Base-by-base conservation (phyloP, 1,140 invertebrate species). In the Pinna nobilis region DNA sequence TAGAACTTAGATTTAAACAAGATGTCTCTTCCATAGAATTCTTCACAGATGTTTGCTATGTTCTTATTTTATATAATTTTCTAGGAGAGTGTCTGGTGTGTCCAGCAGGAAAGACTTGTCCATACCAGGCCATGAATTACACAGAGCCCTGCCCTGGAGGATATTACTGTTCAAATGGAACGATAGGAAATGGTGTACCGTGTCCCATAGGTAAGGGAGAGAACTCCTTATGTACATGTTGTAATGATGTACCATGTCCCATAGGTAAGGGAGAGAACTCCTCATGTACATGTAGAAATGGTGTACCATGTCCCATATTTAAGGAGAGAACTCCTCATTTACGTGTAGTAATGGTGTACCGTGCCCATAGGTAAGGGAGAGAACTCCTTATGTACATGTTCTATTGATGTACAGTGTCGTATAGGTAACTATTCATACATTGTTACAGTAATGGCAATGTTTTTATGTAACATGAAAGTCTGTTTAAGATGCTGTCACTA, bases 141-240 rank as follows among this genome's bases (percentile, higher is more conserved):
- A 82, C 86, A 4, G 35, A 78, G 3, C 79, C 80, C 0, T 88
- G 87, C 76, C 84, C 85, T 20, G 66, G 78, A 32, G 87, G 87
- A 3, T 80, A 82, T 71, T 88, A 86, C 71, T 88, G 87, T 77
- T 68, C 74, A n/a, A 82, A 82, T 69, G 85, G 84, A 28, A 86
- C 84, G n/a, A 65, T 63, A 4, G 79, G 82, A 60, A 65, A 86
- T 65, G 86, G 86, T 4, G 65, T 53, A 37, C 81, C 82, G 6
- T 88, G 87, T 76, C 83, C 81, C 25, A 67, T 78, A 47, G 86
- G 86, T 87, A 75, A 73, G 70, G 72, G 20, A n/a, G 11, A 2
- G 2, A n/a, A n/a, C n/a, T n/a, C n/a, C n/a, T n/a, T n/a, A n/a
- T n/a, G n/a, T n/a, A n/a, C n/a, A n/a, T n/a, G n/a, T n/a, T n/a